phyloP scores from a whole-genome alignment of 2,888 invertebrate species.

The Carterocephalus palaemon region DNA sequence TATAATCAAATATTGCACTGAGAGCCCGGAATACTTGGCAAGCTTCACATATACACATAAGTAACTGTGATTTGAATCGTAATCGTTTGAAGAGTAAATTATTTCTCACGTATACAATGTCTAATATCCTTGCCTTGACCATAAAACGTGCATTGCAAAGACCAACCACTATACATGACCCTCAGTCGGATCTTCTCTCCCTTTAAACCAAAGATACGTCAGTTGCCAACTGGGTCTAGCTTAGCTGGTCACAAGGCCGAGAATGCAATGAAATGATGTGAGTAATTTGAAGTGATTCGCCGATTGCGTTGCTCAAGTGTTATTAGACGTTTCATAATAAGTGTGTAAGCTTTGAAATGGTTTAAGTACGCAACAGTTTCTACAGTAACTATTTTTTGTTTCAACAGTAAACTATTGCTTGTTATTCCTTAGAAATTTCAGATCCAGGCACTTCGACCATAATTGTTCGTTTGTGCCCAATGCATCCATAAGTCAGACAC shows the following conservation, averaged over 20 bases:
- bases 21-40: too few species aligned
- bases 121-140: constrained; percentile 62
- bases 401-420: too few species aligned
- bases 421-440: too few species aligned
- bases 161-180: constrained; percentile 13
- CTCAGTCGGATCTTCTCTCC: constrained; percentile 4
- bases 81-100: too few species aligned
- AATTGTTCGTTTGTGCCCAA: too few species aligned
- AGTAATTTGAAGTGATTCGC: constrained; percentile 33
- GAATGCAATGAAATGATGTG: constrained; percentile 33
- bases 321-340: constrained; percentile 27
- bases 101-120: constrained; percentile 33
- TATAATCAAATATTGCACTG: too few species aligned
- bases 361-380: too few species aligned
- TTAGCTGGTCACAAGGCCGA: constrained; percentile 25
- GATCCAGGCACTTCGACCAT: too few species aligned
- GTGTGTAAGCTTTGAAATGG: not conserved
- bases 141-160: constrained; percentile 37
- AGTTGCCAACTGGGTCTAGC: constrained; percentile 20
- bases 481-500: too few species aligned
- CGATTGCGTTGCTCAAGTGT: constrained; percentile 28
- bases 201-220: constrained; percentile 5
- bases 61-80: constrained; percentile 26
- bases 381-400: too few species aligned
- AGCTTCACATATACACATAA: not conserved